Base-by-base conservation (phyloP, 1,140 invertebrate genomes). In the Trachymyrmex septentrionalis region DNA sequence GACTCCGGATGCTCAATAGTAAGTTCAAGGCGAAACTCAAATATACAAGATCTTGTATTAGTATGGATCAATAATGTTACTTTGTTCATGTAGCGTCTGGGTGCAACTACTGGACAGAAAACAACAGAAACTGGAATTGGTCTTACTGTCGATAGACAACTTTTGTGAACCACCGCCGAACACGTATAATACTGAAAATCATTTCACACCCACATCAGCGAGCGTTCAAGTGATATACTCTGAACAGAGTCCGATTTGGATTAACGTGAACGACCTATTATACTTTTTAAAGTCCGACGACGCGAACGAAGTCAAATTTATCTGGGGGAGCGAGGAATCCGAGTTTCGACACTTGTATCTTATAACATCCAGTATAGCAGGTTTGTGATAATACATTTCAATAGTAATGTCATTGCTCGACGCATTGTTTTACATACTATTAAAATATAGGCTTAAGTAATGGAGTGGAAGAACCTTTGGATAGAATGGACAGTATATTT, bases 291-390 rank as follows among this genome's bases (percentile, higher is more conserved):
- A 97, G 61, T 96, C 95, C 57, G 95, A 96, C 48, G 96, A 96
- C 92, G 88, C 96, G 55, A 93, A 95, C 48, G 95, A 96, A 92
- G 94, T 96, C 0, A 96, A 96, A 86, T 99, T 99, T 94, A 96
- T 99, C 61, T 99, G 98, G 98, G 98, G 98, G 0, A 98, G 97
- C 66, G 99, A 99, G 95, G 98, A 98, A 93, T 97, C 97, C 0
- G 98, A 99, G n/a, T 99, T 96, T 92, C 96, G 98, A 64, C 99
- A 99, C 95, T 96, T 99, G 34, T 99, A 99, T 95, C 95, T 98
- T 24, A 96, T 99, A 27, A 97, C 96, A 38, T 96, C 96, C 66
- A 95, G 94, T 82, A 94, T 96, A 89, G 91, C 95, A 76, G 94
- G 94, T 93, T 75, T 72, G 34, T 10, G 66, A 89, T 9, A 57